Evolutionary conservation across 2,888 invertebrate genomes (phyloP).

Genomic region (Camponotus fellah): DNA sequence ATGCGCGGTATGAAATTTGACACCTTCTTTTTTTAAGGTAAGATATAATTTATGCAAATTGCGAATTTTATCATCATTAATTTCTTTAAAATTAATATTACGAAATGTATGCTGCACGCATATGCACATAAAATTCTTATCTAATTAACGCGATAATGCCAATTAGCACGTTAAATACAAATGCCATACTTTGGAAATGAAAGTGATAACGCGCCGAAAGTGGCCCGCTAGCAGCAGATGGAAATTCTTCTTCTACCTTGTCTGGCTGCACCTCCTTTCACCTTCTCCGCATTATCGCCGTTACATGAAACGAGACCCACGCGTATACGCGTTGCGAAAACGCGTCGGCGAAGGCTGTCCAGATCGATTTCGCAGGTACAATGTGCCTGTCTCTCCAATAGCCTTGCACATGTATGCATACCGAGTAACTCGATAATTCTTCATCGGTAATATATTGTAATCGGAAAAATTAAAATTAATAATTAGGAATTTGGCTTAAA

Average conservation of each 20-base stretch:
- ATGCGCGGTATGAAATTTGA: neutral
- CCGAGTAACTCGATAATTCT: conserved; percentile 43
- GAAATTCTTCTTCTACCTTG: conserved; percentile 46
- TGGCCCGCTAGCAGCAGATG: conserved; percentile 10
- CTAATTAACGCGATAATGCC: neutral
- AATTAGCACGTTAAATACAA: neutral
- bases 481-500: no score
- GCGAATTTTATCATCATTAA: neutral
- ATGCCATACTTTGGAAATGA: neutral
- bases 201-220: conserved; percentile 17
- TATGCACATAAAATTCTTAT: neutral
- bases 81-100: neutral
- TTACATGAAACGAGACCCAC: conserved; percentile 56
- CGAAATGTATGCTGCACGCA: neutral
- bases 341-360: conserved; percentile 59
- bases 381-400: conserved; percentile 48
- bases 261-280: conserved; percentile 38
- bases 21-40: neutral
- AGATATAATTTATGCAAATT: neutral
- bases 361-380: conserved; percentile 61
- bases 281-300: conserved; percentile 39
- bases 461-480: neutral
- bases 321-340: conserved; percentile 55
- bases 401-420: conserved; percentile 28
- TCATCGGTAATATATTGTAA: neutral